Base-by-base conservation (phyloP, 1,140 invertebrate species). In the Panagrolaimus sp. region DNA sequence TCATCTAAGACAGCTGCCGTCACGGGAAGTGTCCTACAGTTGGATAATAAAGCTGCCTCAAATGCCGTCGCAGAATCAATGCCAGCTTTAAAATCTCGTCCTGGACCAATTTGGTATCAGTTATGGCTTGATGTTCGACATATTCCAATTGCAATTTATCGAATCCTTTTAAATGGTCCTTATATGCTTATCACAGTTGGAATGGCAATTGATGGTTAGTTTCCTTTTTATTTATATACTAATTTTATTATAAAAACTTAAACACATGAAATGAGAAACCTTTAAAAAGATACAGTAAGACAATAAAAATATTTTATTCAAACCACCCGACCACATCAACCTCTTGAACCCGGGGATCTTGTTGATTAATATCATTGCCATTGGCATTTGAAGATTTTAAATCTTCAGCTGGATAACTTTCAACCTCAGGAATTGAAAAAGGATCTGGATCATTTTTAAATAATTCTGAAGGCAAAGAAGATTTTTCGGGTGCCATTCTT, bases 41-140 rank as follows among this genome's bases (percentile, higher is more conserved):
- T 78, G 12, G 76, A 78, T 43, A 76, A 70, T 78, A 62, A 48
- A 63, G 62, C 77, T 15, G 77, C 69, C 8, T 69, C 47, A 43
- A 68, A 69, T 63, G 66, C 72, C 38, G 64, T 78, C 24, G 70
- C 78, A 28, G 70, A 78, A 28, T 73, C 78, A 7, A 79, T 78
- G 76, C 79, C 76, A 65, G 72, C 80, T 15, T 43, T 79, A 15
- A 78, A 75, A 44, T 28, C 58, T 28, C 73, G 68, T 46, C 44
- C 70, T 24, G 81, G 81, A 45, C 80, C 80, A 0, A 65, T 82
- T 26, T 82, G 82, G 82, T 82, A 83, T 71, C 76, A 79, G 48
- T 65, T 83, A 9, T 83, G 80, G 80, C 64, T 82, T 12, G 80
- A 82, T 62, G 76, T 82, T n/a, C 73, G 82, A 0, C 80, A 82